phyloP scores from a whole-genome alignment of 1,140 invertebrate species.

The Drosophila rhopaloa region DNA sequence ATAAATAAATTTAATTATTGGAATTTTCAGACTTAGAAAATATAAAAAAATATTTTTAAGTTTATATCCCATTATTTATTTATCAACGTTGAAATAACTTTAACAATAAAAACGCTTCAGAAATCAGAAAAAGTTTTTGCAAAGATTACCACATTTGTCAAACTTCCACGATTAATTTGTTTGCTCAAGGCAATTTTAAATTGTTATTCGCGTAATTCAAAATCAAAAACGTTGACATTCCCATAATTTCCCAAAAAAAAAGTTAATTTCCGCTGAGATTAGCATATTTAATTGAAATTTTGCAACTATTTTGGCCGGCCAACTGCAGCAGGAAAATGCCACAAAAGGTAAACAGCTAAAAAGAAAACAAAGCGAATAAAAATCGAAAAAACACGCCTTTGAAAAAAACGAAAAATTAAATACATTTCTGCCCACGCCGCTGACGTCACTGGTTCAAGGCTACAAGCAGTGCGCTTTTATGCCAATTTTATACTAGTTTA shows the following conservation, averaged over 20 bases:
- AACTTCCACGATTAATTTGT: not conserved
- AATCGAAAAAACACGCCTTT: slow-evolving; percentile 23
- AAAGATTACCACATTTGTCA: not conserved
- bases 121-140: not conserved
- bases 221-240: slow-evolving; percentile 5
- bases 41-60: no score
- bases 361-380: slow-evolving; percentile 22
- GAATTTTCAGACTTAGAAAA: no score
- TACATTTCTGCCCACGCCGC: slow-evolving; percentile 24
- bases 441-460: slow-evolving; percentile 31
- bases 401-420: slow-evolving; percentile 20
- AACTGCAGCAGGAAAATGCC: slow-evolving; percentile 60
- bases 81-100: no score
- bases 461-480: slow-evolving; percentile 17
- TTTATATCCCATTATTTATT: no score
- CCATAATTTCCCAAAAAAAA: slow-evolving; percentile 43
- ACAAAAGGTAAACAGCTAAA: slow-evolving; percentile 20
- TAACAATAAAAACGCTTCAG: not conserved
- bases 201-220: slow-evolving; percentile 2
- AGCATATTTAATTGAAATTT: slow-evolving; percentile 55
- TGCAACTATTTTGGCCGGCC: slow-evolving; percentile 34
- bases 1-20: no score
- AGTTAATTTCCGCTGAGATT: slow-evolving; percentile 59
- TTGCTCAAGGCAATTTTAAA: slow-evolving; percentile 5
- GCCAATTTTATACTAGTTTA: not conserved